Conservation (phyloP, 2,888 invertebrate species). For the Ectemnius cavifrons region DNA sequence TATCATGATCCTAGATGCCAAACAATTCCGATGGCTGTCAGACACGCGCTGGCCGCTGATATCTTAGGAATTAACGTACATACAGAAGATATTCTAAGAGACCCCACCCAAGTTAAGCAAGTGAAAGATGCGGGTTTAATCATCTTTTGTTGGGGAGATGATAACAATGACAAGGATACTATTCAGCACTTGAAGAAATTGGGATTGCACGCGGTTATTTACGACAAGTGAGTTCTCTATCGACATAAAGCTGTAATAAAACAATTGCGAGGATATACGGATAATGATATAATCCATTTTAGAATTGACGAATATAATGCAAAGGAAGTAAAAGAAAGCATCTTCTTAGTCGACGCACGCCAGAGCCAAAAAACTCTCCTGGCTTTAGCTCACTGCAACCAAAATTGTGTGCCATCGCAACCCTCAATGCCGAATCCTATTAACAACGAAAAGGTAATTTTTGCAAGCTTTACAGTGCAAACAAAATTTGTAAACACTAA, state of each 20-base stretch:
- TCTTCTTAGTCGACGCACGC: slow-evolving; percentile 89
- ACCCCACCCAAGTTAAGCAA: slow-evolving; percentile 88
- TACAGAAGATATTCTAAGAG: slow-evolving; percentile 93
- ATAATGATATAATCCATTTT: slow-evolving; percentile 24
- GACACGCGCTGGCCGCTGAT: slow-evolving; percentile 89
- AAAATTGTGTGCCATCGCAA: slow-evolving; percentile 67
- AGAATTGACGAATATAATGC: slow-evolving; percentile 86
- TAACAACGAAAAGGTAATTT: slow-evolving; percentile 58
- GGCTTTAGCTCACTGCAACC: slow-evolving; percentile 75
- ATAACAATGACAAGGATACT: slow-evolving; percentile 92
- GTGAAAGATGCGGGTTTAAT: slow-evolving; percentile 90
- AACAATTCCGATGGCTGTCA: slow-evolving; percentile 89
- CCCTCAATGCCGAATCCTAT: slow-evolving; percentile 57
- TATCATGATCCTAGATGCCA: slow-evolving; percentile 92
- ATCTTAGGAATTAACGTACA: slow-evolving; percentile 95
- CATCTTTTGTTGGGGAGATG: slow-evolving; percentile 98
- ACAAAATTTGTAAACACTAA: background rate
- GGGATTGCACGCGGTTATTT: slow-evolving; percentile 97
- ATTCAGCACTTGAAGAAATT: slow-evolving; percentile 92
- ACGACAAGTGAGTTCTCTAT: slow-evolving; percentile 85
- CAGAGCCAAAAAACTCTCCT: slow-evolving; percentile 85
- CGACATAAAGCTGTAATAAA: background rate
- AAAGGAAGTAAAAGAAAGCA: slow-evolving; percentile 89
- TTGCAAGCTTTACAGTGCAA: background rate
- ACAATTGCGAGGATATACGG: slow-evolving; percentile 67